These are phyloP conservation scores for Drosophila pseudoananassae DNA, from an alignment of 1,140 invertebrate species.

Conservation along the genomic window DNA sequence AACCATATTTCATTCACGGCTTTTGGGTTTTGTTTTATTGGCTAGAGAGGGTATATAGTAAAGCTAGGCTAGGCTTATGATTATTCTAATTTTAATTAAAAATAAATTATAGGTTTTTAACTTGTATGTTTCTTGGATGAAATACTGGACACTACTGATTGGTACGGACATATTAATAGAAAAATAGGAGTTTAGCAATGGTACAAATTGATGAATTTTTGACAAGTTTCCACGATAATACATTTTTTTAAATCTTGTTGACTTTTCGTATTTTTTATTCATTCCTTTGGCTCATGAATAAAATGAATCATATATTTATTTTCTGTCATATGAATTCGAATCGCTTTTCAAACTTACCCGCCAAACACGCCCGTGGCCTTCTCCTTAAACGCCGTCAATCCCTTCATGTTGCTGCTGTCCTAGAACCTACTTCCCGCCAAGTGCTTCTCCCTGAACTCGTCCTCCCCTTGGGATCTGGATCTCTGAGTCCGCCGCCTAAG, in stretches of 20 bases:
- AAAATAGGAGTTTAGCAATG: too few relatives aligned
- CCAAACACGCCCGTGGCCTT: constrained; percentile 78
- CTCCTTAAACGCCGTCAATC: constrained; percentile 82
- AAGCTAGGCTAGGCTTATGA: not conserved
- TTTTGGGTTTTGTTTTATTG: constrained; percentile 28
- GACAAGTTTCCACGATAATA: too few relatives aligned
- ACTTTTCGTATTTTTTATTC: too few relatives aligned
- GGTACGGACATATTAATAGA: too few relatives aligned
- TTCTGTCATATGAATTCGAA: constrained; percentile 20
- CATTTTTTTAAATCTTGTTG: too few relatives aligned
- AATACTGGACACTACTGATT: too few relatives aligned
- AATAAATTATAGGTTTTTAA: too few relatives aligned
- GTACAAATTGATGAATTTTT: too few relatives aligned
- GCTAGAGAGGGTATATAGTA: not conserved
- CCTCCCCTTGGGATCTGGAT: constrained; percentile 29
- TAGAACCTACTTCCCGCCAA: constrained; percentile 13
- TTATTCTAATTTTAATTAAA: too few relatives aligned
- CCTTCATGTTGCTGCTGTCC: constrained; percentile 74
- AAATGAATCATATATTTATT: not conserved
- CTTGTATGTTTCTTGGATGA: too few relatives aligned
- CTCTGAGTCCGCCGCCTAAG: constrained; percentile 27
- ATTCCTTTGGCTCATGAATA: too few relatives aligned
- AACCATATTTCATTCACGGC: constrained; percentile 65
- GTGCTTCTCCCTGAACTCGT: constrained; percentile 1
- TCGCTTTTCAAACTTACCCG: constrained; percentile 72